Percentiles rank a stretch among this genome's conserved stretches.
Evolutionary conservation across 2,888 invertebrate genomes (phyloP).

Genomic region (Tipula confusa): DNA sequence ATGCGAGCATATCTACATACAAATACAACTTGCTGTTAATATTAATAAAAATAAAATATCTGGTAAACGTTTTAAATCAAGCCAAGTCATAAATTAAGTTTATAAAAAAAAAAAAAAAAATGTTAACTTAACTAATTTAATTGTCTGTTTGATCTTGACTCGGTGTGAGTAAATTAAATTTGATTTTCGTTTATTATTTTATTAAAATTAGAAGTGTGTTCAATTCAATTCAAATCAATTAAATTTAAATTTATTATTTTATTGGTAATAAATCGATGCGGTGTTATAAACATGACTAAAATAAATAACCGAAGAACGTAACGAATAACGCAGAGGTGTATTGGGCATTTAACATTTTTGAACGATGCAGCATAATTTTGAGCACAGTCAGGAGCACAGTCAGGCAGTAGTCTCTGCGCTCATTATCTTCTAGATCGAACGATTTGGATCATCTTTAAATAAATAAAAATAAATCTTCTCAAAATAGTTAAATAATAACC

Average conservation of each 20-base stretch:
- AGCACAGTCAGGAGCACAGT: too few relatives aligned
- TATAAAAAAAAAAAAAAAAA: background rate
- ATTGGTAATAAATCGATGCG: background rate
- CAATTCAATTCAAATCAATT: conserved; percentile 8
- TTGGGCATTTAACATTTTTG: too few relatives aligned
- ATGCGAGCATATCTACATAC: background rate
- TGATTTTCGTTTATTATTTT: background rate
- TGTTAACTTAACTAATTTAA: background rate
- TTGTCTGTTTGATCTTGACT: conserved; percentile 12
- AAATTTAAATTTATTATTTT: background rate
- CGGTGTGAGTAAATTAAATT: background rate
- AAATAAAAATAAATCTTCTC: too few relatives aligned
- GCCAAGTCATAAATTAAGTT: background rate
- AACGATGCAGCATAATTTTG: too few relatives aligned
- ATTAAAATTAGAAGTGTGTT: background rate
- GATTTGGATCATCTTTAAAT: too few relatives aligned
- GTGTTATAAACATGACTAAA: background rate
- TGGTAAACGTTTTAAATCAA: background rate
- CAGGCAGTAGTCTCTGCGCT: too few relatives aligned
- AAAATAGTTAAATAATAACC: too few relatives aligned
- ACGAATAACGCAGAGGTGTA: too few relatives aligned
- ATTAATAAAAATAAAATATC: background rate
- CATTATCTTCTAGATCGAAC: too few relatives aligned
- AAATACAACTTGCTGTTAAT: background rate
- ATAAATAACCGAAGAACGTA: background rate